These are phyloP conservation scores for Ceyx melanurus DNA, from an alignment of 2,113 vertebrate genomes.

Conservation along the genomic window DNA sequence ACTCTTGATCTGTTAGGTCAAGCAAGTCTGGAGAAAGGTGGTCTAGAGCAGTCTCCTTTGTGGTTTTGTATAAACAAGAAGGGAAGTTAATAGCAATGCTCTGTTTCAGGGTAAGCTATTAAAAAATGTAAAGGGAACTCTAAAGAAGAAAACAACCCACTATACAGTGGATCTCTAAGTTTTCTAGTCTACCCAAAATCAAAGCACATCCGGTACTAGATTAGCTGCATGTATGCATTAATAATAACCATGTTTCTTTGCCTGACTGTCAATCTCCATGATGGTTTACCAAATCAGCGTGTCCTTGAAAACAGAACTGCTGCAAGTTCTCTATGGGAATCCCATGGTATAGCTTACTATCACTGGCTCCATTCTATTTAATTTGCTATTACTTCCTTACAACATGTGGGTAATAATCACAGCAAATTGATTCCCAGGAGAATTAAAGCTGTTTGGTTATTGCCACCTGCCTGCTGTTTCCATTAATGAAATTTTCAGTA, in stretches of 20 bases:
- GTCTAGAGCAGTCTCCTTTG: background rate
- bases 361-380: slow-evolving; percentile 37
- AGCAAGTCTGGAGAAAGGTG: background rate
- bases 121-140: background rate
- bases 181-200: background rate
- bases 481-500: slow-evolving; percentile 50
- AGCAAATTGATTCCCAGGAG: slow-evolving; percentile 62
- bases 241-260: background rate
- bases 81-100: background rate
- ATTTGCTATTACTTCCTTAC: slow-evolving; percentile 54
- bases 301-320: slow-evolving; percentile 36
- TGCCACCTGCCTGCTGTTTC: slow-evolving; percentile 63
- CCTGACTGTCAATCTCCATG: background rate
- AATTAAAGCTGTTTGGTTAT: slow-evolving; percentile 67
- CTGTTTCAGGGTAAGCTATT: background rate
- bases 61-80: background rate
- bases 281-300: background rate
- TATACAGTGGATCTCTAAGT: background rate
- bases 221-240: background rate
- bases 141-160: background rate
- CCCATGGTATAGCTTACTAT: slow-evolving; percentile 33
- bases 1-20: accelerated
- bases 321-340: background rate
- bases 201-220: background rate
- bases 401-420: slow-evolving; percentile 53